A percentile compares a stretch with the other conserved stretches of the same genome.
phyloP scores from a whole-genome alignment of 2,113 vertebrate species.

The Erinaceus europaeus region DNA sequence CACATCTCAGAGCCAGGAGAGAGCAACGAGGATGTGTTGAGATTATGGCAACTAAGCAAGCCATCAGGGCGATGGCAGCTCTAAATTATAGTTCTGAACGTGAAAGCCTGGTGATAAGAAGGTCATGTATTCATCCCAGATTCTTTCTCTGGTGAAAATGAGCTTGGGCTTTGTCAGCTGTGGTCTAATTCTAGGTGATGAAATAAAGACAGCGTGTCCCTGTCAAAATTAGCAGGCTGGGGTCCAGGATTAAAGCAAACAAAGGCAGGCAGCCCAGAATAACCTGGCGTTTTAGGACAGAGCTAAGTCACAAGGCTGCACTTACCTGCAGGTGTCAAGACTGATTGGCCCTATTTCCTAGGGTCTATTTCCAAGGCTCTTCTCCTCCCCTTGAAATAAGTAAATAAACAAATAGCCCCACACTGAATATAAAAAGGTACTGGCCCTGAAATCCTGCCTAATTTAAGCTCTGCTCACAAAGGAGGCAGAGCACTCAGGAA shows the following conservation, averaged over 20 bases:
- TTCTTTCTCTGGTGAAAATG: not conserved
- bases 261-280: not conserved
- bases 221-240: not conserved
- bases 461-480: conserved; percentile 67
- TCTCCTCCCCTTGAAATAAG: not conserved
- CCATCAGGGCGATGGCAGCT: not conserved
- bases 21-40: not conserved
- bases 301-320: not conserved
- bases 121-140: not conserved
- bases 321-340: conserved; percentile 6
- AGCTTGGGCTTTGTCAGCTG: not conserved
- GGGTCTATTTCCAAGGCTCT: not conserved
- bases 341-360: not conserved
- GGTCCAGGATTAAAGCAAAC: conserved; percentile 8
- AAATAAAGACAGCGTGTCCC: conserved; percentile 1
- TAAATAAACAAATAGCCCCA: not conserved
- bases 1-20: not conserved
- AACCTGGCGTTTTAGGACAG: not conserved
- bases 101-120: not conserved
- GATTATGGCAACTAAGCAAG: not conserved
- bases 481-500: conserved; percentile 45
- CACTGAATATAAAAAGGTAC: conserved; percentile 24
- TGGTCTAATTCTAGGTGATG: not conserved
- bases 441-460: conserved; percentile 49
- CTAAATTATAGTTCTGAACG: not conserved